phyloP scores from a whole-genome alignment of 2,888 invertebrate species.

The Chironomus riparius region DNA sequence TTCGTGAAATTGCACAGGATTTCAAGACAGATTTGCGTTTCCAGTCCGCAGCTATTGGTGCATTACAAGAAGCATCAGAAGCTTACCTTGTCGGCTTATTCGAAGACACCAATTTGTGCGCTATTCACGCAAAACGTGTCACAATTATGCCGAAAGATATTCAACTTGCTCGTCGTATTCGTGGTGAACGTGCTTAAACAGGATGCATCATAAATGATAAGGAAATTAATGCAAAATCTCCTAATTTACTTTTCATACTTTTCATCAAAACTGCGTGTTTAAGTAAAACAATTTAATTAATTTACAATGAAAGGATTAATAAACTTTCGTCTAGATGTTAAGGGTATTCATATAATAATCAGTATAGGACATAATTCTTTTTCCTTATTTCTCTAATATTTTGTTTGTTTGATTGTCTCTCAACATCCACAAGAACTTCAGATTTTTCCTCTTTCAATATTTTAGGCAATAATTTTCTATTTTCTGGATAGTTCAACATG shows the following conservation, averaged over 20 bases:
- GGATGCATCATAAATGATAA: neutral
- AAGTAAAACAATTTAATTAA: neutral
- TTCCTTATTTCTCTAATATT: neutral
- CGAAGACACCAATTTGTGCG: constrained; percentile 96
- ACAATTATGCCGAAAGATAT: constrained; percentile 99
- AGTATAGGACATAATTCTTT: neutral
- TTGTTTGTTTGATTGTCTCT: no score
- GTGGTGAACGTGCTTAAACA: constrained; percentile 79
- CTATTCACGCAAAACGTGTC: constrained; percentile 93
- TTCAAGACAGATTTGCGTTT: constrained; percentile 95
- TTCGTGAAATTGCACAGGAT: constrained; percentile 95
- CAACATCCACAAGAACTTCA: no score
- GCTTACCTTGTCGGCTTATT: constrained; percentile 90
- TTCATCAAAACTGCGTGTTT: neutral
- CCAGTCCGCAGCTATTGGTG: constrained; percentile 90
- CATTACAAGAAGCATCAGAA: constrained; percentile 82
- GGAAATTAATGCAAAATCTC: constrained; percentile 17
- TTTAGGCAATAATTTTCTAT: neutral
- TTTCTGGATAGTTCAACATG: neutral
- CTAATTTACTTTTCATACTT: neutral
- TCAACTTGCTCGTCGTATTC: constrained; percentile 90
- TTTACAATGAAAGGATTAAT: neutral
- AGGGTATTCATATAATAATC: neutral
- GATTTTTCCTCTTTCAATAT: neutral
- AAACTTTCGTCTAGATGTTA: neutral